Evolutionary conservation across 2,888 invertebrate species (phyloP), one percentile per base, ranked within the genome.

Genomic region (Hydropsyche betteni): DNA sequence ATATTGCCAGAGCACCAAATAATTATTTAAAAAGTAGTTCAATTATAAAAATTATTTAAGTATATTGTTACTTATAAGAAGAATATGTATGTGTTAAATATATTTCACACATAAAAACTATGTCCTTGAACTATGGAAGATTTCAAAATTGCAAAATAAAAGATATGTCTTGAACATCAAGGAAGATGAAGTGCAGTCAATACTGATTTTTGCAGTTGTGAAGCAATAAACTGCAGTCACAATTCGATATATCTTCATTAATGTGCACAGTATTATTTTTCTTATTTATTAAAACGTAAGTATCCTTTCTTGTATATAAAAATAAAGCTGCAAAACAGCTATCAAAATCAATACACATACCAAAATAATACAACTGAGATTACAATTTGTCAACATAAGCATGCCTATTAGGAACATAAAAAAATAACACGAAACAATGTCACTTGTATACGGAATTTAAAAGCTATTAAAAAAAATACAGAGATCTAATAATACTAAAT

Each of bases 401-500:
- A 12, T 64, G 16, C 34, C 12, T 69, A 4, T 24, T 51, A 51
- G 69, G 50, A 51, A 69, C 69, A 69, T 24, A 44, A 69, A 50
- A 34, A 64, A 14, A 58, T 24, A 16, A 8, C 16, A 14, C 24
- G 8, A 58, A 58, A 58, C 16, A 8, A 16, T 55, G n/a, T 55
- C n/a, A 55, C 14, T n/a, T 16, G 6, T 14, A n/a, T 55, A n/a
- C 1, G 12, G 6, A 12, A 10, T 55, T 8, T 8, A 10, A 44
- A 44, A 44, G 10, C 44, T 44, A 44, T 34, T 36, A 36, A 12
- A 36, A 64, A 64, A 64, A 34, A 12, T 24, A 61, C 12, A 64
- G 64, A 64, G 64, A 64, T 64, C 64, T 64, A 24, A 64, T 36
- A 64, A 64, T 36, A 64, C 34, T 64, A 36, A 58, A 8, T 24